Evolutionary conservation across 2,888 invertebrate genomes (phyloP).

Genomic region (Ennomos fuscantarius): DNA sequence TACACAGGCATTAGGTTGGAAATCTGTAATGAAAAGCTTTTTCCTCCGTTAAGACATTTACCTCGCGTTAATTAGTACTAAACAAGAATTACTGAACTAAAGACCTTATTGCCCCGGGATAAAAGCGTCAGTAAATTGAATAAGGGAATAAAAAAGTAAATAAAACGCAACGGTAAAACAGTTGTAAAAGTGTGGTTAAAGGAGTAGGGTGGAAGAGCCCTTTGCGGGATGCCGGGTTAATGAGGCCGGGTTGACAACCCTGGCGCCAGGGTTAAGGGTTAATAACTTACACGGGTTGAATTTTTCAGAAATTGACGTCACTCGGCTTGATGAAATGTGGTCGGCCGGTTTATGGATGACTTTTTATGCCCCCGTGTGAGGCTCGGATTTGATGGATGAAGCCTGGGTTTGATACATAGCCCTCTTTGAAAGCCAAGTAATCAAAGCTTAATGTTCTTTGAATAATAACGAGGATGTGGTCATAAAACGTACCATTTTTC

Average conservation of each 20-base stretch:
- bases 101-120: conserved; percentile 40
- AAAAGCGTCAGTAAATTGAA: conserved; percentile 45
- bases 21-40: conserved; percentile 28
- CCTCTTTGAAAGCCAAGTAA: conserved; percentile 12
- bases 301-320: conserved; percentile 36
- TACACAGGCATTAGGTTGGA: conserved; percentile 29
- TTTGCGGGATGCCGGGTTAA: conserved; percentile 38
- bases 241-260: conserved; percentile 37
- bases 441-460: conserved; percentile 18
- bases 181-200: conserved; percentile 46
- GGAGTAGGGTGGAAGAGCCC: conserved; percentile 35
- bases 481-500: not conserved
- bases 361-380: conserved; percentile 19
- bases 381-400: conserved; percentile 24
- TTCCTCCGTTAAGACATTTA: conserved; percentile 25
- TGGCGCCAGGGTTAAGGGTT: conserved; percentile 28
- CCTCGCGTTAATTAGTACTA: conserved; percentile 42
- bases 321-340: conserved; percentile 27
- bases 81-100: conserved; percentile 41
- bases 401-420: conserved; percentile 16
- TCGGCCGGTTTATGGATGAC: conserved; percentile 20
- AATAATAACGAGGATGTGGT: conserved; percentile 8
- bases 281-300: conserved; percentile 29
- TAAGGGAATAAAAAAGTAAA: conserved; percentile 48
- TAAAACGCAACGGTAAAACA: conserved; percentile 47